Evolutionary conservation across 2,888 invertebrate species (phyloP), one percentile per base, ranked within the genome.

Genomic region (Pogonocherus hispidulus): DNA sequence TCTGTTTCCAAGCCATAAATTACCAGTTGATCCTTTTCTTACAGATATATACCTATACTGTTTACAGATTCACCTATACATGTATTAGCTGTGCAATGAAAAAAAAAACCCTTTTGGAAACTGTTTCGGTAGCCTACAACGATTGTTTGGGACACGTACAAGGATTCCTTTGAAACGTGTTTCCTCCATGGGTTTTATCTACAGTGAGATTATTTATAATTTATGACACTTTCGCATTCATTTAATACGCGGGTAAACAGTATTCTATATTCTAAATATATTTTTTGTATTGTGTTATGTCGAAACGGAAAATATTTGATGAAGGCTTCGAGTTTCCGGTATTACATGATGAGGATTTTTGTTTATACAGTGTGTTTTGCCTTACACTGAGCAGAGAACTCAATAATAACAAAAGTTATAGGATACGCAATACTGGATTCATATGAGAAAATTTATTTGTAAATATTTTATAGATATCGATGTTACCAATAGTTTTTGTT

Each of bases 41-140:
- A 5, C 8, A 27, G 4, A 5, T 8, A 27, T 3, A 3, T 3
- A 27, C 4, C 4, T 27, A 8, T 8, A 27, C 3, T 27, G 27
- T 27, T 27, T 27, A 27, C 27, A 27, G 27, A 5, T 27, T 27
- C 8, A 27, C 27, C 4, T 8, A 5, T 27, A 3, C 8, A 3
- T 27, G 4, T 27, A 5, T 27, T 5, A 8, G 8, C 3, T 8
- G 3, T 27, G 27, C 27, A 27, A 27, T 8, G 8, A 27, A 41
- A 16, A 41, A n/a, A 41, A 41, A 41, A 41, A 41, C n/a, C n/a
- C 41, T n/a, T 16, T 41, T 41, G 41, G 41, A 41, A 41, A 41
- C 41, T 3, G 41, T 41, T n/a, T 14, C 41, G 41, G 41, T 41
- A 16, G 41, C n/a, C 16, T n/a, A 16, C n/a, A n/a, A 41, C 41